Evolutionary conservation across 2,888 invertebrate genomes (phyloP).

Genomic region (Hyppa rectilinea): DNA sequence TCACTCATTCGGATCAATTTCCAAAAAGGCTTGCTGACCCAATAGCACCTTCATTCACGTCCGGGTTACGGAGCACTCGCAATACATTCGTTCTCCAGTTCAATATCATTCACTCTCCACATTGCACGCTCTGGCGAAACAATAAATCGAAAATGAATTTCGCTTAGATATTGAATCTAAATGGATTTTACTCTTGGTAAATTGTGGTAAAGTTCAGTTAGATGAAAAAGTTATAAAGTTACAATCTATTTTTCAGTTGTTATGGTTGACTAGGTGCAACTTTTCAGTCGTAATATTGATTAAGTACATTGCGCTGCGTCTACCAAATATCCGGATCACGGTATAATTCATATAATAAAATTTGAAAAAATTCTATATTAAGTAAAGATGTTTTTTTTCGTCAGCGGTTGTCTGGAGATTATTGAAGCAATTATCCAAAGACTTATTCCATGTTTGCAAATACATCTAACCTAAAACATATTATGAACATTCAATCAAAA

Average conservation of each 20-base stretch:
- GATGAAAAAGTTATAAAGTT: constrained; percentile 2
- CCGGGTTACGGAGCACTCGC: constrained; percentile 55
- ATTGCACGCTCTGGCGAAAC: constrained; percentile 50
- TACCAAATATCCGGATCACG: neutral
- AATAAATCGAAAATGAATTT: constrained; percentile 70
- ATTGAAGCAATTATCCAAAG: neutral
- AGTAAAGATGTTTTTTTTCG: neutral
- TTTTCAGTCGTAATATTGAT: neutral
- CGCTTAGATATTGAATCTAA: constrained; percentile 53
- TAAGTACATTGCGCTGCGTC: neutral
- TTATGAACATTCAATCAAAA: constrained; percentile 33
- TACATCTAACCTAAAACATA: neutral
- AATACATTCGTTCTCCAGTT: constrained; percentile 59
- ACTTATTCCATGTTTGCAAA: neutral
- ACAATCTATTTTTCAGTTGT: neutral
- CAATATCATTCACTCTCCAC: constrained; percentile 64
- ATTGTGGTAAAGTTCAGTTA: neutral
- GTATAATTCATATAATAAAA: neutral
- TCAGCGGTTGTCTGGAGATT: neutral
- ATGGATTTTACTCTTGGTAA: constrained; percentile 33
- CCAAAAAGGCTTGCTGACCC: constrained; percentile 60
- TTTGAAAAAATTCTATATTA: neutral
- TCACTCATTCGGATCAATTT: constrained; percentile 56
- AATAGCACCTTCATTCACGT: constrained; percentile 50
- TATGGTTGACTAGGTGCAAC: neutral